Conservation (phyloP, 2,113 vertebrate genomes). For the Rostratula benghalensis region DNA sequence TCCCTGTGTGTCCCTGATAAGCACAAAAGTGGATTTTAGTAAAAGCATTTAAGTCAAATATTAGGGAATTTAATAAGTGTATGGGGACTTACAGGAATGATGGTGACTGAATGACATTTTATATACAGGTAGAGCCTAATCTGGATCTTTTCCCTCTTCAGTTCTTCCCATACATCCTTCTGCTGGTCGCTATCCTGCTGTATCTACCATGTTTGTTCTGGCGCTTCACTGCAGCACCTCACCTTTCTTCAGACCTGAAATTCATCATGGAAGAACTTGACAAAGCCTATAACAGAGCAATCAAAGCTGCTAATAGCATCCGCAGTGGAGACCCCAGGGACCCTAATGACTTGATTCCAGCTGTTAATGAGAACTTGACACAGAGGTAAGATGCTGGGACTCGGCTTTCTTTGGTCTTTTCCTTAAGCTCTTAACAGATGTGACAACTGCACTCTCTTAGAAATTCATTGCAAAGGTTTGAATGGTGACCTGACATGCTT, state of each 20-base stretch:
- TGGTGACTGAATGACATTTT: not conserved
- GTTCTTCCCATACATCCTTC: slow-evolving; percentile 95
- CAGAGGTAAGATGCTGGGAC: slow-evolving; percentile 69
- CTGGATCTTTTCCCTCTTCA: slow-evolving; percentile 37
- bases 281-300: slow-evolving; percentile 91
- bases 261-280: slow-evolving; percentile 98
- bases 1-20: not conserved
- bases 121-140: not conserved
- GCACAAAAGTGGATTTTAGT: not conserved
- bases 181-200: slow-evolving; percentile 86
- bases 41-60: not conserved
- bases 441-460: not conserved
- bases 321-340: slow-evolving; percentile 72
- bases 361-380: slow-evolving; percentile 56
- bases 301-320: slow-evolving; percentile 84
- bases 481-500: not conserved
- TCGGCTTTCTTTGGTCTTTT: not conserved
- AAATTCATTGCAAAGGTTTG: not conserved
- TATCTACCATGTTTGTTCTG: slow-evolving; percentile 90
- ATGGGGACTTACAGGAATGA: not conserved
- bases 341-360: not conserved
- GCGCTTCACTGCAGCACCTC: slow-evolving; percentile 88
- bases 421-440: not conserved
- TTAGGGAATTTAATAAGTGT: not conserved
- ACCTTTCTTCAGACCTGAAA: slow-evolving; percentile 90